phyloP scores from a whole-genome alignment of 1,140 invertebrate species.

The Stegodyphus mimosarum region DNA sequence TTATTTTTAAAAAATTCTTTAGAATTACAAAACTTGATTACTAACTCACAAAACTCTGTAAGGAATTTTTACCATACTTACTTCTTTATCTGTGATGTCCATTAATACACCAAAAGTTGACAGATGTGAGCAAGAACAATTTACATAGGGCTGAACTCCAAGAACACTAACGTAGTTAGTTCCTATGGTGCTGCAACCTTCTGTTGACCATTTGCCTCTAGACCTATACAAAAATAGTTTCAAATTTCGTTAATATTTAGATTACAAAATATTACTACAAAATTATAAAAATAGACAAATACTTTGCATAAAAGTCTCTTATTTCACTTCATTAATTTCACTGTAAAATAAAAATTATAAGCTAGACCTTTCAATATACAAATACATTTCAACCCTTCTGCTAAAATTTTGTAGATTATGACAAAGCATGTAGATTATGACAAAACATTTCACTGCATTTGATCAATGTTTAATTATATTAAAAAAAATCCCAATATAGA shows the following conservation, averaged over 20 bases:
- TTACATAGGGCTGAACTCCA: constrained; percentile 74
- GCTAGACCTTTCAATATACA: no score
- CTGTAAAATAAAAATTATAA: no score
- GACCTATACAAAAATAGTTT: constrained; percentile 66
- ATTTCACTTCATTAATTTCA: no score
- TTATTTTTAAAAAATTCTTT: background rate
- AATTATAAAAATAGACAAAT: no score
- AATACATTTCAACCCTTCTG: no score
- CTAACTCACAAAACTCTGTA: background rate
- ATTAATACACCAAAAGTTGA: constrained; percentile 92
- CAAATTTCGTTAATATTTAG: background rate
- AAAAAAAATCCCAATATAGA: no score
- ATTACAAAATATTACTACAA: no score
- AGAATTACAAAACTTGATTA: background rate
- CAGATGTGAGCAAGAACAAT: constrained; percentile 92
- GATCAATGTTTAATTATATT: no score
- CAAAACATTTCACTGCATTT: no score
- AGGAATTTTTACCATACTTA: constrained; percentile 6
- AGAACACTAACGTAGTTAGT: constrained; percentile 62
- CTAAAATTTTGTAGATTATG: no score
- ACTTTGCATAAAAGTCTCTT: no score
- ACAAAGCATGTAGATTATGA: no score
- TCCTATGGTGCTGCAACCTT: constrained; percentile 79
- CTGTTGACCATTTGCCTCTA: constrained; percentile 85
- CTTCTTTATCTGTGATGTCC: constrained; percentile 70